Percentiles rank a stretch among this genome's conserved stretches.
Conservation (phyloP, 2,797 vertebrate genomes). For the Salarias fasciatus region DNA sequence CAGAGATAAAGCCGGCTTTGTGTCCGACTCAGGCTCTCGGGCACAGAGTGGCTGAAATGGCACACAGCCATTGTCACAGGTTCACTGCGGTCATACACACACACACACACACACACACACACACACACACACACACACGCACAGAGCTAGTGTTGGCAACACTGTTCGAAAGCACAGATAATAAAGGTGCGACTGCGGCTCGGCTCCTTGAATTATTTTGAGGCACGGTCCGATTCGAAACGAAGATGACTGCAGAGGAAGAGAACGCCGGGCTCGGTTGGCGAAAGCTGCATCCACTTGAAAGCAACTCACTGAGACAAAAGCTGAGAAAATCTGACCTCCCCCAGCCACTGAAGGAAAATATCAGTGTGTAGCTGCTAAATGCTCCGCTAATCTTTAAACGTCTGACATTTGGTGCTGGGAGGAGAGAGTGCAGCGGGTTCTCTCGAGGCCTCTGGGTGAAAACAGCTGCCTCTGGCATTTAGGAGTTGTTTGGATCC, state of each 20-base stretch:
- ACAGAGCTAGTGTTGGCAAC: not conserved
- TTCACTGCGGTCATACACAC: constrained; percentile 60
- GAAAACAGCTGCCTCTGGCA: not conserved
- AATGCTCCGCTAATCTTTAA: not conserved
- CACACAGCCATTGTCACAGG: constrained; percentile 69
- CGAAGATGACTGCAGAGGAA: constrained; percentile 5
- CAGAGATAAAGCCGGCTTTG: constrained; percentile 76
- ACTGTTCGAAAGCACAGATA: constrained; percentile 15
- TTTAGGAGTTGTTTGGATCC: too few species aligned
- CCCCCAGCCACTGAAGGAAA: too few species aligned
- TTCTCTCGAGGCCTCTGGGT: not conserved
- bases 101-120: constrained; percentile 30
- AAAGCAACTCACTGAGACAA: too few species aligned
- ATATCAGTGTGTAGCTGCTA: too few species aligned
- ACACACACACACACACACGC: constrained; percentile 23
- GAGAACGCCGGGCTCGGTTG: too few species aligned
- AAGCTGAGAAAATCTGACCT: too few species aligned
- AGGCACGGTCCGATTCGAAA: too few species aligned
- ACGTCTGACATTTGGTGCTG: not conserved
- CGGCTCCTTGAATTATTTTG: too few species aligned
- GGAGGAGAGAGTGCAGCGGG: too few species aligned
- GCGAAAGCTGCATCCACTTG: too few species aligned
- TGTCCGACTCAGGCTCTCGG: constrained; percentile 67
- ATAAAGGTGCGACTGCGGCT: constrained; percentile 27
- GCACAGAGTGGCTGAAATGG: constrained; percentile 66